Conservation (phyloP, 2,113 vertebrate genomes). For the Promerops cafer region DNA sequence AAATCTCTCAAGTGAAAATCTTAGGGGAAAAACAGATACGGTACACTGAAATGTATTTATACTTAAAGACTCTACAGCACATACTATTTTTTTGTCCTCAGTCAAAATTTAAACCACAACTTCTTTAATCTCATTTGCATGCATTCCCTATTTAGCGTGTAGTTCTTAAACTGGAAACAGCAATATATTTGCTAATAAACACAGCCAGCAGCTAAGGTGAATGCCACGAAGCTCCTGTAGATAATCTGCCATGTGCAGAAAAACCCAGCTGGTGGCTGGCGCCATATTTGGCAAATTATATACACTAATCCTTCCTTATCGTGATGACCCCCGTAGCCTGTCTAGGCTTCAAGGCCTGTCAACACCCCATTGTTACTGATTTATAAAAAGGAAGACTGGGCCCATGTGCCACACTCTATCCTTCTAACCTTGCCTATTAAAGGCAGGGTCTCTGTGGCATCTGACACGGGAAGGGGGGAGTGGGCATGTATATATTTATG, state of each 20-base stretch:
- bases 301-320: constrained; percentile 40
- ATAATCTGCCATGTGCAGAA: not conserved
- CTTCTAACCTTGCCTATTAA: constrained; percentile 58
- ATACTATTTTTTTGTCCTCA: not conserved
- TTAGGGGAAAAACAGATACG: not conserved
- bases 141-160: not conserved
- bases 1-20: constrained; percentile 53
- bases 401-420: not conserved
- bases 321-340: constrained; percentile 2
- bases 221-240: not conserved
- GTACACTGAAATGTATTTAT: constrained; percentile 7
- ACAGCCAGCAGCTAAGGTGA: not conserved
- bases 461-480: not conserved
- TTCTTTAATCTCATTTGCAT: not conserved
- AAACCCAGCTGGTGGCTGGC: not conserved
- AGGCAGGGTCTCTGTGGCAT: constrained; percentile 13
- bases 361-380: constrained; percentile 46
- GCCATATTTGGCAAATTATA: constrained; percentile 44
- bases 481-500: not conserved
- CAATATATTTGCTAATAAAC: not conserved
- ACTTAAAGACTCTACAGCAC: not conserved
- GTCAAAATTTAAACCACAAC: not conserved
- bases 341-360: constrained; percentile 49
- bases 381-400: constrained; percentile 14
- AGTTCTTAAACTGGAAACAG: not conserved